A percentile compares a stretch with the other conserved stretches of the same genome.
Evolutionary conservation across 2,113 vertebrate genomes (phyloP).

Genomic region (Microtus montanus): DNA sequence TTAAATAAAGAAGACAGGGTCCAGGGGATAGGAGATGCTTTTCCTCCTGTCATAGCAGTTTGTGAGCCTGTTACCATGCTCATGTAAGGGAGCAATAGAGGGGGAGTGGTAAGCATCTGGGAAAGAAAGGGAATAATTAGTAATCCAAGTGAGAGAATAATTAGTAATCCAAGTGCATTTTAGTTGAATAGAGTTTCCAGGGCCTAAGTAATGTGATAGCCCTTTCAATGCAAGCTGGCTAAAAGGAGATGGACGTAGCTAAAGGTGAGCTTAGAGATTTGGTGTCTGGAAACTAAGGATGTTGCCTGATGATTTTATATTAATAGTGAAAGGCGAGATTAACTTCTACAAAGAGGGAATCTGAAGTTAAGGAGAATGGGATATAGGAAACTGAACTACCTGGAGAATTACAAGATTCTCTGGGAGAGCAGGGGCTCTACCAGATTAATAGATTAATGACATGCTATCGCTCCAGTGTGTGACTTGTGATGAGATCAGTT

Average conservation of each 20-base stretch:
- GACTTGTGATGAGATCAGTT: background rate
- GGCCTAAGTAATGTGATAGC: background rate
- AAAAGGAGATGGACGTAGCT: background rate
- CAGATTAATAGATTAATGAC: background rate
- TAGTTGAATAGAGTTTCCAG: background rate
- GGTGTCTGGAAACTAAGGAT: background rate
- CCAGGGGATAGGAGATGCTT: background rate
- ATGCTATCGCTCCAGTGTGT: background rate
- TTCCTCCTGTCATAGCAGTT: background rate
- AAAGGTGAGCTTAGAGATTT: background rate
- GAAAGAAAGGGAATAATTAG: background rate
- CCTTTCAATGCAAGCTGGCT: background rate
- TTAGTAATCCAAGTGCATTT: background rate
- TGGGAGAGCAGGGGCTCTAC: background rate
- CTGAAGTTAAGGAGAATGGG: background rate
- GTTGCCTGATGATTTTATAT: background rate
- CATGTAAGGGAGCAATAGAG: too few species aligned
- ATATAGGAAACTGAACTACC: background rate
- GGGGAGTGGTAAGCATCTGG: background rate
- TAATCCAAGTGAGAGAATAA: background rate
- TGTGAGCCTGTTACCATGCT: background rate
- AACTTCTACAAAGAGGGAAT: background rate
- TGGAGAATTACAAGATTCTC: background rate
- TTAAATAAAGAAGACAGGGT: background rate
- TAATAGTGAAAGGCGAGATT: background rate